Conservation (phyloP, 2,113 vertebrate genomes). For the Chionodraco myersi region DNA sequence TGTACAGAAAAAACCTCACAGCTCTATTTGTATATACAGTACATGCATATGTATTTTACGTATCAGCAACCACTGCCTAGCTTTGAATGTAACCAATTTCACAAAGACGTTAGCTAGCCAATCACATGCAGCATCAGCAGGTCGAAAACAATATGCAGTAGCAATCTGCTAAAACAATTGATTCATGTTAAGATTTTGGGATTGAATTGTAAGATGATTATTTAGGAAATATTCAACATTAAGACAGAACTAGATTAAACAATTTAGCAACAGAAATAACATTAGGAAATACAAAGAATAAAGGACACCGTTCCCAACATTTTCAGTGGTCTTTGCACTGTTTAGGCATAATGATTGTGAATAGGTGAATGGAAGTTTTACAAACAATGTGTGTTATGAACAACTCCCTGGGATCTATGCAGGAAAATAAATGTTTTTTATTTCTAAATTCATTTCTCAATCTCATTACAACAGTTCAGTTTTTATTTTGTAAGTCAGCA, state of each 20-base stretch:
- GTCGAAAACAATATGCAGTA: background rate
- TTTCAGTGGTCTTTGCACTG: no score
- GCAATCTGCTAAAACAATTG: background rate
- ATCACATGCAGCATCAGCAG: background rate
- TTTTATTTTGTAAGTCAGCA: constrained; percentile 15
- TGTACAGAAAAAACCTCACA: background rate
- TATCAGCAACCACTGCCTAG: background rate
- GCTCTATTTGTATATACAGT: no score
- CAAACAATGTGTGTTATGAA: background rate
- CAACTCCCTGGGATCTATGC: no score
- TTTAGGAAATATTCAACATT: background rate
- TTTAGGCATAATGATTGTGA: no score
- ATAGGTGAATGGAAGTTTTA: background rate
- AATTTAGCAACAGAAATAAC: background rate
- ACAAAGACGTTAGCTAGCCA: background rate
- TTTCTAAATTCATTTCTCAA: background rate
- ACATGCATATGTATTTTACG: background rate
- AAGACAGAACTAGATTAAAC: background rate
- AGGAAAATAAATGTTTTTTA: no score
- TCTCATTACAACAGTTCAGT: background rate
- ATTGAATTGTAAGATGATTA: background rate
- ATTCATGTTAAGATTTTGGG: background rate
- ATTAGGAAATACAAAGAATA: background rate
- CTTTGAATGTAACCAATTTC: background rate
- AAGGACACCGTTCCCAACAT: background rate